Conservation (phyloP, 2,113 vertebrate genomes). For the Stegostoma tigrinum region DNA sequence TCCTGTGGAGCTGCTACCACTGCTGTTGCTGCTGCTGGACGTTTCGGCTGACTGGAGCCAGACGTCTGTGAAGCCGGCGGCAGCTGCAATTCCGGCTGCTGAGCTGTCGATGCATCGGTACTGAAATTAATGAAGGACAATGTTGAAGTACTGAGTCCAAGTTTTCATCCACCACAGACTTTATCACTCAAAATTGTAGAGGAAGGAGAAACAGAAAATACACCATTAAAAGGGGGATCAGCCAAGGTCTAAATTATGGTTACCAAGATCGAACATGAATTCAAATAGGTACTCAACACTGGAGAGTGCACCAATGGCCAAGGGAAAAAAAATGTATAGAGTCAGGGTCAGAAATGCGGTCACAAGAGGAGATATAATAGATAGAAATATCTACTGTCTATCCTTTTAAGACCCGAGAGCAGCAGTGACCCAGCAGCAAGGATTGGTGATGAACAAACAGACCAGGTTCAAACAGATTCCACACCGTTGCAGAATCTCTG, state of each 20-base stretch:
- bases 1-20: conserved; percentile 69
- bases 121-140: conserved; percentile 49
- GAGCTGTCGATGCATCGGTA: conserved; percentile 88
- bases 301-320: too few relatives aligned
- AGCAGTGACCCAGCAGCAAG: too few relatives aligned
- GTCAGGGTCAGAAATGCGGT: too few relatives aligned
- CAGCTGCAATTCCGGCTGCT: conserved; percentile 95
- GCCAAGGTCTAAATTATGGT: neutral
- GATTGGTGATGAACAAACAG: too few relatives aligned
- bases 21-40: conserved; percentile 29
- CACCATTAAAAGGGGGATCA: neutral
- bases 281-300: too few relatives aligned
- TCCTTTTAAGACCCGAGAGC: too few relatives aligned
- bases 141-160: neutral
- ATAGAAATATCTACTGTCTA: too few relatives aligned
- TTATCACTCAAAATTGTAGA: neutral
- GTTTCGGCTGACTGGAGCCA: conserved; percentile 99
- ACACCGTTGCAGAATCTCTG: too few relatives aligned
- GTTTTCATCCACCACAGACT: neutral
- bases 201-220: neutral
- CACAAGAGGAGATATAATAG: too few relatives aligned
- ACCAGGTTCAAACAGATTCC: too few relatives aligned
- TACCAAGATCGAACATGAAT: neutral
- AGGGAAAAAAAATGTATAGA: too few relatives aligned
- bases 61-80: conserved; percentile 98